Percentiles rank a stretch among this genome's conserved stretches.
phyloP scores from a whole-genome alignment of 2,797 vertebrate genomes.

The Hafferia zeledoni region DNA sequence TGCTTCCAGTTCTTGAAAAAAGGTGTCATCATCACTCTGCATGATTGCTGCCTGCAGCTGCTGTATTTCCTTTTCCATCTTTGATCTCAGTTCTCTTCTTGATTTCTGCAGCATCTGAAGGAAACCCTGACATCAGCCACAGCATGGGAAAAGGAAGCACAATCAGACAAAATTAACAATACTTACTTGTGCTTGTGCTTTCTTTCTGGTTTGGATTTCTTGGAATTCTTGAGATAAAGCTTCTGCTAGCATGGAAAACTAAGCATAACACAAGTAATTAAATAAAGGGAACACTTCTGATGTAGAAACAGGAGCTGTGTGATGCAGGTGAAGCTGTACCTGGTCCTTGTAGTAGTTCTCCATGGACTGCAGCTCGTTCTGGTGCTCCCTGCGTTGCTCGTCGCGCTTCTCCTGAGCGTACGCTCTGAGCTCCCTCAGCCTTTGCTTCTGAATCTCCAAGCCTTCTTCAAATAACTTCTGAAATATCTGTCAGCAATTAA shows the following conservation, averaged over 20 bases:
- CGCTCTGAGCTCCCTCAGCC: slow-evolving; percentile 85
- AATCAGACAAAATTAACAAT: background rate
- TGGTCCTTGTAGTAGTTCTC: slow-evolving; percentile 97
- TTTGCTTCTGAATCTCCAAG: slow-evolving; percentile 89
- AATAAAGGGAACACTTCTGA: background rate
- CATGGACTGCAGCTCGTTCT: slow-evolving; percentile 88
- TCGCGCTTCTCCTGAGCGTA: slow-evolving; percentile 85
- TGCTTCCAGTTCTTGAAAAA: slow-evolving; percentile 88
- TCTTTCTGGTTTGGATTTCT: slow-evolving; percentile 87
- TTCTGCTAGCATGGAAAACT: slow-evolving; percentile 94
- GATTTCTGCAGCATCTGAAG: slow-evolving; percentile 87
- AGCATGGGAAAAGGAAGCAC: background rate
- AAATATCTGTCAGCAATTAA: slow-evolving; percentile 84
- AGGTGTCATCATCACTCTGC: slow-evolving; percentile 85
- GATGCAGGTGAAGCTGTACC: slow-evolving; percentile 70
- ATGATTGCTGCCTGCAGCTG: slow-evolving; percentile 88
- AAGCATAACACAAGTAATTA: background rate
- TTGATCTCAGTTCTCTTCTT: slow-evolving; percentile 87
- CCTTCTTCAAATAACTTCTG: slow-evolving; percentile 92
- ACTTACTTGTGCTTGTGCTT: slow-evolving; percentile 89
- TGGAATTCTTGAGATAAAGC: slow-evolving; percentile 86
- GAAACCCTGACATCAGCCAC: background rate
- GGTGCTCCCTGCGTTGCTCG: slow-evolving; percentile 83
- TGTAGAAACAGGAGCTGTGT: background rate
- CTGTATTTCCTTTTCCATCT: slow-evolving; percentile 91